phyloP scores from a whole-genome alignment of 2,113 vertebrate species.

The Manacus vitellinus region DNA sequence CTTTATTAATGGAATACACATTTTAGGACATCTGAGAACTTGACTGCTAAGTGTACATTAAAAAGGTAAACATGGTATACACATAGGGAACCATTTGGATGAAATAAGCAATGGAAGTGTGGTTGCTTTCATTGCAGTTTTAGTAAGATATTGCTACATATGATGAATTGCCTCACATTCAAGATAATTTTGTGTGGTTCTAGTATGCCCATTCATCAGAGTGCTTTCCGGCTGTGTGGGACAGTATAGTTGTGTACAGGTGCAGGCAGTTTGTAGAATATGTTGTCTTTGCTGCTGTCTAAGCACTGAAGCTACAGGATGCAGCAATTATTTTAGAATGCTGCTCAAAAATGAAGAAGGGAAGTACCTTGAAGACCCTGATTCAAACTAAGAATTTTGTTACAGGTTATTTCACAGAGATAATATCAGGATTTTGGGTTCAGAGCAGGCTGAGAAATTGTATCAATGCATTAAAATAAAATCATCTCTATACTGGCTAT shows the following conservation, averaged over 20 bases:
- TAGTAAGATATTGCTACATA: background rate
- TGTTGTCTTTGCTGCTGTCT: background rate
- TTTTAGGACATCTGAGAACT: background rate
- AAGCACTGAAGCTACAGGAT: constrained; percentile 1
- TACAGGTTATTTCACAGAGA: background rate
- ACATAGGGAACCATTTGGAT: background rate
- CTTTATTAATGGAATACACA: background rate
- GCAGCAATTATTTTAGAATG: constrained; percentile 28
- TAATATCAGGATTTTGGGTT: background rate
- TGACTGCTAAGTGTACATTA: background rate
- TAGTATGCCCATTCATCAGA: background rate
- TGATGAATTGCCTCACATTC: background rate
- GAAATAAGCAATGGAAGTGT: background rate
- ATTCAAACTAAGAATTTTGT: background rate
- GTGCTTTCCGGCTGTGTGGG: background rate
- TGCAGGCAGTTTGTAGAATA: background rate
- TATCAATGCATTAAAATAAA: background rate
- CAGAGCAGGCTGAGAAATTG: background rate
- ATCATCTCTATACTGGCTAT: background rate
- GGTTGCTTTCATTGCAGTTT: background rate
- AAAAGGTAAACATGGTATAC: background rate
- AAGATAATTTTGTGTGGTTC: background rate
- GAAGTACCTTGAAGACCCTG: background rate
- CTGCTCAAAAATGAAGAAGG: background rate
- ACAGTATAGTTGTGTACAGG: background rate